These are phyloP conservation scores for Apogon talboti DNA, from an alignment of 2,797 vertebrate species.

Conservation along the genomic window DNA sequence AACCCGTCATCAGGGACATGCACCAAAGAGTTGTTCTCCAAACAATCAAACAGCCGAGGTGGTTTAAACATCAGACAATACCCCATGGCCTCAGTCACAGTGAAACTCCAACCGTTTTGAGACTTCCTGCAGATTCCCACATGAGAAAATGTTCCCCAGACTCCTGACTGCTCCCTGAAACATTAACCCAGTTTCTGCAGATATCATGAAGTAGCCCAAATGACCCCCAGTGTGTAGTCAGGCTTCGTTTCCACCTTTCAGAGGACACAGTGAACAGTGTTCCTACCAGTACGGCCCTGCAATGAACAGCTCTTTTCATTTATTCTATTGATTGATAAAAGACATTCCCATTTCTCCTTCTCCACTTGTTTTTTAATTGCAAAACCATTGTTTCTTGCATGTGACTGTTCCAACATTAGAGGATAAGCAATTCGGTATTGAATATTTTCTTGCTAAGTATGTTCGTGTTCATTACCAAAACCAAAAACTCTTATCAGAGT, in stretches of 20 bases:
- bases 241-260: background rate
- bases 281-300: no score
- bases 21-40: background rate
- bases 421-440: no score
- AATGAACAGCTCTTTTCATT: no score
- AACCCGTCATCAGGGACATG: background rate
- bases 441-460: no score
- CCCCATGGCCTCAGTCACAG: background rate
- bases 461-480: no score
- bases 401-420: no score
- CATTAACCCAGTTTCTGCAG: conserved; percentile 24
- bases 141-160: background rate
- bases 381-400: no score
- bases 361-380: no score
- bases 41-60: background rate
- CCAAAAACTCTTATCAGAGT: no score
- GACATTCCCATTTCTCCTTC: no score
- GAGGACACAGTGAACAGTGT: background rate
- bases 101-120: background rate
- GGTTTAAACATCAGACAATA: no score
- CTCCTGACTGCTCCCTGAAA: conserved; percentile 10
- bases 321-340: no score
- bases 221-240: background rate
- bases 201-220: background rate
- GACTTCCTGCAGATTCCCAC: background rate